Percentiles rank a stretch among this genome's conserved stretches.
These are phyloP conservation scores for Anoncus sp. DNA, from an alignment of 2,888 invertebrate species.

Conservation along the genomic window DNA sequence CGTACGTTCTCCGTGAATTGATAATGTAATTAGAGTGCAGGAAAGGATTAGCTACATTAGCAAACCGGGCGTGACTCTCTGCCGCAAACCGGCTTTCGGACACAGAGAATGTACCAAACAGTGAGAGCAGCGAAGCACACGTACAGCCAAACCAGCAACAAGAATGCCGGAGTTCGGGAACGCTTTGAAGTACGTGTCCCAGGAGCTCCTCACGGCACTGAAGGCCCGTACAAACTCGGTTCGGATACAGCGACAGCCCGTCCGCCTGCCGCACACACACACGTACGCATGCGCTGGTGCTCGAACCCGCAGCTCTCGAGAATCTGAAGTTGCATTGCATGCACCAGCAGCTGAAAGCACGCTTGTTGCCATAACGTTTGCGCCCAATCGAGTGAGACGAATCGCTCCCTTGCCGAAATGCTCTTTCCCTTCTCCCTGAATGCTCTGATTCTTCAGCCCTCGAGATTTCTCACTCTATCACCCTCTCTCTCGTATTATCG, in stretches of 20 bases:
- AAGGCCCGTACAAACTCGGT: conserved; percentile 60
- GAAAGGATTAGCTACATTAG: conserved; percentile 80
- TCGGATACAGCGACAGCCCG: conserved; percentile 7
- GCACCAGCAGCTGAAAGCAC: conserved; percentile 35
- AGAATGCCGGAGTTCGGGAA: conserved; percentile 71
- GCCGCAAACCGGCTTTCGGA: conserved; percentile 5
- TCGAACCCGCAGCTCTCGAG: conserved; percentile 45
- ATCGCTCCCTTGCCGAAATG: conserved; percentile 45
- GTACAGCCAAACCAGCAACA: conserved; percentile 55
- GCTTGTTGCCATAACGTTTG: conserved; percentile 44
- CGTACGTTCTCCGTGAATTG: conserved; percentile 71
- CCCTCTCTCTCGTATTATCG: conserved; percentile 8
- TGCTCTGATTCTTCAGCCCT: background rate
- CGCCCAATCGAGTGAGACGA: conserved; percentile 52
- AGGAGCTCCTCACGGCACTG: conserved; percentile 74
- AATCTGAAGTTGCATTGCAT: conserved; percentile 73
- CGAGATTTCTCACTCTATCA: conserved; percentile 11
- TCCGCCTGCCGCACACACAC: background rate
- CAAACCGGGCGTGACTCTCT: conserved; percentile 71
- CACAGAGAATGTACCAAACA: background rate
- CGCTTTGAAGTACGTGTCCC: conserved; percentile 80
- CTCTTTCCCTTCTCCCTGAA: conserved; percentile 8
- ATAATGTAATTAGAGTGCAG: conserved; percentile 78
- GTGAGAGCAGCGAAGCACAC: conserved; percentile 24
- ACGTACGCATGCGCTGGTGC: background rate